A percentile compares a stretch with the other conserved stretches of the same genome.
phyloP scores from a whole-genome alignment of 2,888 invertebrate species.

The Adelphocoris suturalis region DNA sequence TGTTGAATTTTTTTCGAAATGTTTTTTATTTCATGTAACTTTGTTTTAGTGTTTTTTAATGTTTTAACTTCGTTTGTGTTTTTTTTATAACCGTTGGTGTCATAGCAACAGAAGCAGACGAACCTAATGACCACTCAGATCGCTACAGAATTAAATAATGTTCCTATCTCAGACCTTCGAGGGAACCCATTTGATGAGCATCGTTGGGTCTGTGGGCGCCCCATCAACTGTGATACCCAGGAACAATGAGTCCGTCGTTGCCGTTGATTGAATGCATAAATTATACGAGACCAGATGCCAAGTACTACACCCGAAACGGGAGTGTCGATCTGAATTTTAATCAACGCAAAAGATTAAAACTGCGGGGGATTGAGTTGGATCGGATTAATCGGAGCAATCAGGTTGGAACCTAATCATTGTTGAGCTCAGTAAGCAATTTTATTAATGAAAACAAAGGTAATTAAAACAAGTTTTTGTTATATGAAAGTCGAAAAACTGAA shows the following conservation, averaged over 20 bases:
- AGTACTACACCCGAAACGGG: conserved; percentile 12
- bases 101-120: no score
- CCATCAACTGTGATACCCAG: background rate
- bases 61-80: no score
- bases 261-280: conserved; percentile 43
- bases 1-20: no score
- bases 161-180: background rate
- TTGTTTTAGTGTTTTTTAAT: no score
- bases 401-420: background rate
- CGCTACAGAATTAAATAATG: background rate
- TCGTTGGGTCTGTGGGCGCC: background rate
- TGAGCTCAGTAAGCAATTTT: no score
- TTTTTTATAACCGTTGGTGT: no score
- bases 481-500: no score
- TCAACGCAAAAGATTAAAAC: conserved; percentile 34
- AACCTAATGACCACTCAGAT: no score
- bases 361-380: background rate
- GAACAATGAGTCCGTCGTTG: conserved; percentile 1
- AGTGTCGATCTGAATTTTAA: conserved; percentile 27
- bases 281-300: conserved; percentile 21
- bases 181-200: background rate
- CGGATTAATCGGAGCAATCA: background rate
- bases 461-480: no score
- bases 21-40: no score
- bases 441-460: no score